Conservation (phyloP, 2,888 invertebrate genomes). For the Lasioglossum morio region DNA sequence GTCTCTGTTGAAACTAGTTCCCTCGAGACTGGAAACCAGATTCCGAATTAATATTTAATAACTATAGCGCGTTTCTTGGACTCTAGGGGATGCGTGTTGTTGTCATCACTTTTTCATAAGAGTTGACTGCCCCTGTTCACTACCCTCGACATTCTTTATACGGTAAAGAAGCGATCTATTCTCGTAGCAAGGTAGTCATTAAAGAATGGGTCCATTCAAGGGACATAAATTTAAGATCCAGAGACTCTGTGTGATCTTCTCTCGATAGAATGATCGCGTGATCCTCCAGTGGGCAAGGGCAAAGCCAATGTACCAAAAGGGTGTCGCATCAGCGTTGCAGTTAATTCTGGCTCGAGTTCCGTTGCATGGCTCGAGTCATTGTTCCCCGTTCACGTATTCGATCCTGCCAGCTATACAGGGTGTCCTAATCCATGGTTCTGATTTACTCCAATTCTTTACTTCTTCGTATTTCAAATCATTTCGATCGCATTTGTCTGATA, state of each 20-base stretch:
- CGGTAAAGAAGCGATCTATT: not conserved
- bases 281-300: conserved; percentile 2
- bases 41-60: not conserved
- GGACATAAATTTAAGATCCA: not conserved
- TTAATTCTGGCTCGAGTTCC: conserved; percentile 18
- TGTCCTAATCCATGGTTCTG: not conserved
- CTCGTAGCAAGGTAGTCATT: not conserved
- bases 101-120: not conserved
- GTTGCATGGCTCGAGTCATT: not conserved
- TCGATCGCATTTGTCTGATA: not conserved
- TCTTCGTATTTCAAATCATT: not conserved
- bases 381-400: not conserved
- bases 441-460: not conserved
- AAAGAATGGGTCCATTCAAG: not conserved
- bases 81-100: not conserved
- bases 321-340: conserved; percentile 3
- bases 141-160: not conserved
- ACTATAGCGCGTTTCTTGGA: not conserved
- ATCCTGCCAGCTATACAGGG: not conserved
- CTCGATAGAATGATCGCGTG: conserved; percentile 3
- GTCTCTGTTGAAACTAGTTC: not conserved
- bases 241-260: not conserved
- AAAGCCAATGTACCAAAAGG: conserved; percentile 18
- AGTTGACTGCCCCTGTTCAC: not conserved
- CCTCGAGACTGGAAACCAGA: not conserved